A percentile compares a stretch with the other conserved stretches of the same genome.
phyloP scores from a whole-genome alignment of 2,888 invertebrate genomes.

The Mesochorus sp. region DNA sequence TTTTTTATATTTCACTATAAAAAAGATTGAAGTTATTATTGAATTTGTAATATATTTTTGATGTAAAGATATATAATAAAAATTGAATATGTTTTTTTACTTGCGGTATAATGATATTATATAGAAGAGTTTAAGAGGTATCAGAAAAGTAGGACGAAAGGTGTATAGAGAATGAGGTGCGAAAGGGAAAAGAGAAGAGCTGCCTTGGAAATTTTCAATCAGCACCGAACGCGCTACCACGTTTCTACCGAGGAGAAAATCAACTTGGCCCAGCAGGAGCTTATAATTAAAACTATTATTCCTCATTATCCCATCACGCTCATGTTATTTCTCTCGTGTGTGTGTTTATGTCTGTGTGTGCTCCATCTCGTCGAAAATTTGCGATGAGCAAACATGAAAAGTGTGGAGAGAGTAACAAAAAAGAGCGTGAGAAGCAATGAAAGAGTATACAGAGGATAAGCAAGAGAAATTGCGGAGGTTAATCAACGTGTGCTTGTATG shows the following conservation, averaged over 20 bases:
- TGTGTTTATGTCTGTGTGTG: no score
- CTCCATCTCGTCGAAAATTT: slow-evolving; percentile 12
- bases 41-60: no score
- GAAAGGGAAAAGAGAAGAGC: slow-evolving; percentile 14
- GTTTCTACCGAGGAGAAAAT: slow-evolving; percentile 26
- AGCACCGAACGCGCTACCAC: slow-evolving; percentile 14
- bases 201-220: slow-evolving; percentile 49
- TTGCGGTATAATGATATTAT: no score
- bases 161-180: slow-evolving; percentile 19
- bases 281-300: slow-evolving; percentile 57
- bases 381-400: slow-evolving; percentile 29
- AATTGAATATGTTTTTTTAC: no score
- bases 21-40: no score
- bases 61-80: no score
- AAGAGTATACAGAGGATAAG: background rate
- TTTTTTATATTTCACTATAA: no score
- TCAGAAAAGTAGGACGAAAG: background rate
- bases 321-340: background rate
- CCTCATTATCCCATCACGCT: slow-evolving; percentile 38
- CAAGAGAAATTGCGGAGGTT: background rate
- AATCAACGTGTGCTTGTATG: no score
- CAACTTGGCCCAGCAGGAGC: slow-evolving; percentile 40
- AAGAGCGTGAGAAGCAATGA: background rate
- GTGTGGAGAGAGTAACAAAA: background rate
- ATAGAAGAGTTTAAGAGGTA: no score